Base-by-base conservation (phyloP, 2,888 invertebrate species). In the Mesoligia furuncula region DNA sequence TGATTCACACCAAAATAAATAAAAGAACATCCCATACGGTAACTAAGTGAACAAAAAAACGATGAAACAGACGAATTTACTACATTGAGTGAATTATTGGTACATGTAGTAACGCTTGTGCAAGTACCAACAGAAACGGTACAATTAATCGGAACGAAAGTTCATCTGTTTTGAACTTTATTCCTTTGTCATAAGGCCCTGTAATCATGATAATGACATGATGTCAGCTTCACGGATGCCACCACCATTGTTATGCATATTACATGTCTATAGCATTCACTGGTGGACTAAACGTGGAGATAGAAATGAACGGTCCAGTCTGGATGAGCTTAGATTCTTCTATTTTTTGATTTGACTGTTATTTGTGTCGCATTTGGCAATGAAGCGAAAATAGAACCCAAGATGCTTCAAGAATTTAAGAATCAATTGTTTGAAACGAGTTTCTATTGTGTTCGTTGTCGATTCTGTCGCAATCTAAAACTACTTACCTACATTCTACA, bases 231-330 rank as follows among this genome's bases (percentile, higher is more conserved):
- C 84, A 81, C 81, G 81, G 84, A 81, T 82, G 85, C 83, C 75
- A 83, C 80, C 81, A 79, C 79, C 79, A 88, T 89, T 89, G 87
- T 88, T 80, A 89, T 88, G 88, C 85, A 89, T 89, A 88, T 87
- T 88, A 89, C 85, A 88, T 84, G 87, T 84, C 86, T 83, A 85
- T 85, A 83, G 84, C 80, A 83, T 84, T 85, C 80, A 85, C 75
- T 81, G 57, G 79, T 80, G 80, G 62, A 75, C 74, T 75, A 65
- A 48, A 82, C 86, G 17, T 42, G 66, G 86, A 87, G 51, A 76
- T 54, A 76, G 73, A 87, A 80, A 61, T 57, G 4, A 71, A 66
- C 54, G 36, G 24, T 72, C 39, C 75, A 83, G 20, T 36, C 82
- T 81, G 65, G 88, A 89, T 80, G 75, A 59, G 81, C 51, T 76